Evolutionary conservation across 2,888 invertebrate genomes (phyloP).

Genomic region (Drosophila maculinotata): DNA sequence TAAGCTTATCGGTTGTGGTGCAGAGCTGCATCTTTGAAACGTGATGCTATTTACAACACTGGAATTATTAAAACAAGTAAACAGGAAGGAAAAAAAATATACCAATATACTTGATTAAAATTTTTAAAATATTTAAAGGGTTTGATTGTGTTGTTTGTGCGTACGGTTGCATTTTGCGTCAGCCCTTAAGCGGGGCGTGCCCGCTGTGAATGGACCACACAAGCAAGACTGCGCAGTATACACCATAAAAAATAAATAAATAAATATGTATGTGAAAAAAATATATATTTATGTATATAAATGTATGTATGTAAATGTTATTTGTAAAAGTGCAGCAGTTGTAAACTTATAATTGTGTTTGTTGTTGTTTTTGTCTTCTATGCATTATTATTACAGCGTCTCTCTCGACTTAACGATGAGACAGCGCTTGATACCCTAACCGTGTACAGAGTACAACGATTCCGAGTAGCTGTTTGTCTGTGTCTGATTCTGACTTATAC

Average conservation of each 20-base stretch:
- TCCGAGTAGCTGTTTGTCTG: background rate
- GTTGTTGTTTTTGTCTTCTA: slow-evolving; percentile 13
- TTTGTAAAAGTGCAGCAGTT: slow-evolving; percentile 33
- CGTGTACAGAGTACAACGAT: slow-evolving; percentile 1
- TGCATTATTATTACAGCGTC: background rate
- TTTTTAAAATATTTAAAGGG: slow-evolving; percentile 13
- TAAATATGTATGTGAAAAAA: slow-evolving; percentile 16
- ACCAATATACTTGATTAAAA: slow-evolving; percentile 15
- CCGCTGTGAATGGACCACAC: slow-evolving; percentile 4
- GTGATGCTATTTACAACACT: slow-evolving; percentile 33
- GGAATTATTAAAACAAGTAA: slow-evolving; percentile 51
- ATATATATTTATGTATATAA: slow-evolving; percentile 19
- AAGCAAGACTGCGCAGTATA: slow-evolving; percentile 55
- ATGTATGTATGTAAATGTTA: slow-evolving; percentile 28
- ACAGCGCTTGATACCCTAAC: slow-evolving; percentile 56
- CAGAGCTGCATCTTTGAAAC: slow-evolving; percentile 17
- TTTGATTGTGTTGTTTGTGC: slow-evolving; percentile 26
- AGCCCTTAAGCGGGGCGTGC: slow-evolving; percentile 8
- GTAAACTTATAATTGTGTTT: slow-evolving; percentile 18
- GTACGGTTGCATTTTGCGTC: background rate
- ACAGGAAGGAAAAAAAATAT: slow-evolving; percentile 43
- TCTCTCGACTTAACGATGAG: slow-evolving; percentile 45
- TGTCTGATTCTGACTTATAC: no score
- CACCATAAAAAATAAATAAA: slow-evolving; percentile 63
- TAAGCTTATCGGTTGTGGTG: slow-evolving; percentile 17